These are phyloP conservation scores for Megalopta genalis DNA, from an alignment of 1,140 invertebrate species.

Conservation along the genomic window DNA sequence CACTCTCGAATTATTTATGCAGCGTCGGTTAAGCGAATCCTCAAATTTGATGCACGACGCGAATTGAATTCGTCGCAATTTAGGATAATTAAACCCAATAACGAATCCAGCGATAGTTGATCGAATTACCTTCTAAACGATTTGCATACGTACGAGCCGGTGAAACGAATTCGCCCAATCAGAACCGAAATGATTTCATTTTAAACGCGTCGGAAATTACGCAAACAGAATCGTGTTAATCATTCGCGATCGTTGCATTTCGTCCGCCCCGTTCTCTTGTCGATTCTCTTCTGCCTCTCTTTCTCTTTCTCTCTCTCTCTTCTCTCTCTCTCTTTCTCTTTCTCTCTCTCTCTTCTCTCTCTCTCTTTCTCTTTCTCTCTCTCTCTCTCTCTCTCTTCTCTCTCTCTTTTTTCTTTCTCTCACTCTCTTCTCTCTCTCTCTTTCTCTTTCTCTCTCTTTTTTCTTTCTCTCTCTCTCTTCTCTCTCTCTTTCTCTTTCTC, in stretches of 20 bases:
- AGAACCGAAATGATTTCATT: constrained; percentile 2
- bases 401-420: no score
- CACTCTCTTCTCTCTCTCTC: no score
- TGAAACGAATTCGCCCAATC: constrained; percentile 14
- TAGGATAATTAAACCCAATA: constrained; percentile 25
- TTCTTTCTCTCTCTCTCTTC: no score
- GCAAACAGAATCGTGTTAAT: constrained; percentile 21
- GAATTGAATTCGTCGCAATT: constrained; percentile 9
- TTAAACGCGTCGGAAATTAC: constrained; percentile 11
- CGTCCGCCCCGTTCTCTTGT: background rate
- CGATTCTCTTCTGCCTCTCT: background rate
- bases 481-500: no score
- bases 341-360: no score
- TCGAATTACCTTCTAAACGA: constrained; percentile 34
- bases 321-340: no score
- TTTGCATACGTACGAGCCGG: constrained; percentile 5
- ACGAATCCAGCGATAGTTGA: constrained; percentile 14
- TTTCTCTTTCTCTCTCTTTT: no score
- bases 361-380: no score
- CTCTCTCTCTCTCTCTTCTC: no score
- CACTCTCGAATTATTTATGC: constrained; percentile 10
- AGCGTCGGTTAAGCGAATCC: background rate
- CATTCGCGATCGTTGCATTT: background rate
- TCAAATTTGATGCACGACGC: constrained; percentile 9
- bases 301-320: no score